Evolutionary conservation across 2,888 invertebrate species (phyloP), one percentile per base, ranked within the genome.

Genomic region (Malacosoma neustria): DNA sequence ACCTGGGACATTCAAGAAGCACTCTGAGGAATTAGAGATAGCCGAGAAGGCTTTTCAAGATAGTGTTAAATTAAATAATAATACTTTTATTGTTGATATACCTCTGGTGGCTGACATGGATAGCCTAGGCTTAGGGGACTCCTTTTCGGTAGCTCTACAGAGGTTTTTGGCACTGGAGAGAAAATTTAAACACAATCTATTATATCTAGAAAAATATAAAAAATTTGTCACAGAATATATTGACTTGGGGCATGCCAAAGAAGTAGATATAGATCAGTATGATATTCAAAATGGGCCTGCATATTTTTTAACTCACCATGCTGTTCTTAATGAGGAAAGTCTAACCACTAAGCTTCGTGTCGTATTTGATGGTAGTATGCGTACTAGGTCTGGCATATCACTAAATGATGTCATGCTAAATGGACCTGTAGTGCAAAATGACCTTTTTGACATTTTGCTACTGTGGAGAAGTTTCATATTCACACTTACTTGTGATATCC

Each of bases 371-470:
- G 15, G 15, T 4, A 4, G 4, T 4, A 15, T 15, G 15, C 3
- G 5, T 4, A 15, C 15, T 15, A 15, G 15, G 3, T 4, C 3
- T 5, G 5, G 5, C 4, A 5, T 15, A 15, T 15, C 15, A 15
- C 15, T 15, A 15, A 15, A 15, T 15, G 15, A 15, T 15, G 5
- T 15, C 3, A 4, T 15, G 15, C 3, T 15, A 5, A 15, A 15
- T 15, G 15, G 15, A 4, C 15, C 15, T 15, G 15, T 38, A 22
- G 44, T 48, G 1, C 44, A 48, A 31, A 40, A 29, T 1, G 45
- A 45, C 9, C 32, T 48, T 3, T 42, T 48, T 37, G 41, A 44
- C 36, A 40, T 48, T 15, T 14, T 48, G 7, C 7, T 44, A 6
- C 15, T 41, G 11, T 41, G 35, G 29, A 37, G 45, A 38, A 5